phyloP scores from a whole-genome alignment of 1,140 invertebrate species.

The Drosophila obscura region DNA sequence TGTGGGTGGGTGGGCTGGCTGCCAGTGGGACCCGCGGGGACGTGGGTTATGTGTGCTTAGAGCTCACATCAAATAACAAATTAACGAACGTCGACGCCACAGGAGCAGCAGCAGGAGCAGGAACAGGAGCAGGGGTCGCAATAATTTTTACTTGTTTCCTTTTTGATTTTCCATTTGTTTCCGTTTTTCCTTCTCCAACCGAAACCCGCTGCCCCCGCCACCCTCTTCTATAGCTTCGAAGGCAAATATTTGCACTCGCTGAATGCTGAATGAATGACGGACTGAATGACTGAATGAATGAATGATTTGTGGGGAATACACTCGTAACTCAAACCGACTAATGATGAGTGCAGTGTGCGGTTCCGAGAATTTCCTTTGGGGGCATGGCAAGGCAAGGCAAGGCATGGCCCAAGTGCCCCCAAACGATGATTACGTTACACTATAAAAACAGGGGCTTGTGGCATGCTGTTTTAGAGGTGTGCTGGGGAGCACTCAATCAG shows the following conservation, averaged over 20 bases:
- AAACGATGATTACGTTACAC: too few relatives aligned
- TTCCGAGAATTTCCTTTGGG: conserved; percentile 7
- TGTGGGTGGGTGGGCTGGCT: neutral
- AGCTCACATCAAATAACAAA: conserved; percentile 70
- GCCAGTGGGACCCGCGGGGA: conserved; percentile 22
- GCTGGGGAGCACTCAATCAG: too few relatives aligned
- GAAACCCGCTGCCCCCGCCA: neutral
- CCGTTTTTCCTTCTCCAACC: neutral
- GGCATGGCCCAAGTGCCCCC: neutral
- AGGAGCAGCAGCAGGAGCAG: conserved; percentile 22
- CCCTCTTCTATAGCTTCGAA: neutral
- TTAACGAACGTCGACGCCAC: conserved; percentile 57
- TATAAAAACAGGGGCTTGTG: too few relatives aligned
- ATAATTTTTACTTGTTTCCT: conserved; percentile 53
- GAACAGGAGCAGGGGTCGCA: conserved; percentile 19
- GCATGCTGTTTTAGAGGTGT: too few relatives aligned
- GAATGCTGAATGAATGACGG: conserved; percentile 43
- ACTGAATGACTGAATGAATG: conserved; percentile 12
- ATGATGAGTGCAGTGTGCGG: conserved; percentile 42
- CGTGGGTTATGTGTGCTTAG: conserved; percentile 51
- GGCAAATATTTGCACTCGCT: conserved; percentile 53
- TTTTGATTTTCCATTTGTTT: conserved; percentile 33
- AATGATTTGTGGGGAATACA: conserved; percentile 5
- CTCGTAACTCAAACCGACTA: conserved; percentile 30
- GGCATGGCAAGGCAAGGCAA: neutral